phyloP scores from a whole-genome alignment of 2,888 invertebrate genomes.

The Pseudolycoriella hygida region DNA sequence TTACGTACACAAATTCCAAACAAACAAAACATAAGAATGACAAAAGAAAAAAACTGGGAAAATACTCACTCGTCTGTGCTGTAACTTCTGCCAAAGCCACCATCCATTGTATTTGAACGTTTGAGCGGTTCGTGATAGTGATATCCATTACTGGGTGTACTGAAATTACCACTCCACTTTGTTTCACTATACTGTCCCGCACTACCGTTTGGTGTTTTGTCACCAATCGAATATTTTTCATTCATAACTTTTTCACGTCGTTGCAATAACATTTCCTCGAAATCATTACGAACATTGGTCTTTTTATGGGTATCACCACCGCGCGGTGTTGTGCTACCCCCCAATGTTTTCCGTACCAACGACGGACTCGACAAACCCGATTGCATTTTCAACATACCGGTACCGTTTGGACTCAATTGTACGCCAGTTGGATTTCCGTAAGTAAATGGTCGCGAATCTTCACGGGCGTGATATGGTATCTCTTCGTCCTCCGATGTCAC shows the following conservation, averaged over 20 bases:
- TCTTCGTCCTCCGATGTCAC: slow-evolving; percentile 24
- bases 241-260: slow-evolving; percentile 27
- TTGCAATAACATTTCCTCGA: slow-evolving; percentile 28
- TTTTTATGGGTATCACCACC: slow-evolving; percentile 22
- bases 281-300: slow-evolving; percentile 23
- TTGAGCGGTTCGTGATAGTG: slow-evolving; percentile 16
- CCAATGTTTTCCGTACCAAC: slow-evolving; percentile 58
- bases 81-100: slow-evolving; percentile 15
- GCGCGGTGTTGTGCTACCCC: slow-evolving; percentile 15
- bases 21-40: too few species aligned
- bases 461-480: slow-evolving; percentile 82
- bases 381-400: slow-evolving; percentile 48
- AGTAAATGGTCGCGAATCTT: slow-evolving; percentile 75
- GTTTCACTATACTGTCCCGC: background rate
- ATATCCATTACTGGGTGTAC: slow-evolving; percentile 5
- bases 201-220: slow-evolving; percentile 11
- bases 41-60: too few species aligned
- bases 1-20: too few species aligned
- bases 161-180: slow-evolving; percentile 6
- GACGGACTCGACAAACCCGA: slow-evolving; percentile 68
- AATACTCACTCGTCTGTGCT: slow-evolving; percentile 16
- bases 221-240: slow-evolving; percentile 15
- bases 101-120: slow-evolving; percentile 18
- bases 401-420: slow-evolving; percentile 20
- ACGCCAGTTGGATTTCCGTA: slow-evolving; percentile 43